Conservation (phyloP, 1,140 invertebrate genomes). For the Bombus pyrosoma region DNA sequence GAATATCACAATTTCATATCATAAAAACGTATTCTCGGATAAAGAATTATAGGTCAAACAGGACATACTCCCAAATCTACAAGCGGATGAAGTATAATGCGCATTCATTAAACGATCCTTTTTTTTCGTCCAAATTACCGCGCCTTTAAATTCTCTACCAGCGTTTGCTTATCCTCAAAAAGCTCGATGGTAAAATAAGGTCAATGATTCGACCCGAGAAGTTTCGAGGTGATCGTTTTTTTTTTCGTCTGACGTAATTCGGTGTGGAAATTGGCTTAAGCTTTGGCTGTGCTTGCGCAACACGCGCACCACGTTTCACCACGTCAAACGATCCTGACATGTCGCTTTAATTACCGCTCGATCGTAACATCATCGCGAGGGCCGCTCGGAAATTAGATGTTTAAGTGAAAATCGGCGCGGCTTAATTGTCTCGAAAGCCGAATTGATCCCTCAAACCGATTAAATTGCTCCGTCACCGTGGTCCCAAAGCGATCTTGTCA, state of each 20-base stretch:
- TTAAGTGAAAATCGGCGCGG: constrained; percentile 28
- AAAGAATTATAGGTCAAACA: background rate
- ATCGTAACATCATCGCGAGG: constrained; percentile 10
- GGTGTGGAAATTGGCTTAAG: background rate
- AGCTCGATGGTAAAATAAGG: constrained; percentile 5
- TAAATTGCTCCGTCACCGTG: constrained; percentile 17
- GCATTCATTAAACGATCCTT: background rate
- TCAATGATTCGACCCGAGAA: background rate
- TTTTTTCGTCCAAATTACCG: too few relatives aligned
- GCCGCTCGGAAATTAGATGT: constrained; percentile 36
- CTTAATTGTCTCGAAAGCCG: constrained; percentile 40
- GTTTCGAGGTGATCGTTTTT: background rate
- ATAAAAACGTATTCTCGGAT: too few relatives aligned
- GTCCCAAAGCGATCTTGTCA: constrained; percentile 1
- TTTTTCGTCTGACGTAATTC: background rate
- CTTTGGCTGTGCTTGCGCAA: background rate
- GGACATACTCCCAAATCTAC: background rate
- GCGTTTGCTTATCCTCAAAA: constrained; percentile 13
- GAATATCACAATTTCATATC: too few relatives aligned
- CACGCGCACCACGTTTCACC: background rate
- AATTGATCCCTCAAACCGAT: constrained; percentile 33
- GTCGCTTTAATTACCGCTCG: constrained; percentile 42
- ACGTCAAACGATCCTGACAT: constrained; percentile 8
- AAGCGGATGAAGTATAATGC: background rate
- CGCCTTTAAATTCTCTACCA: background rate